These are phyloP conservation scores for Halcyon senegalensis DNA, from an alignment of 2,113 vertebrate species.

Conservation along the genomic window DNA sequence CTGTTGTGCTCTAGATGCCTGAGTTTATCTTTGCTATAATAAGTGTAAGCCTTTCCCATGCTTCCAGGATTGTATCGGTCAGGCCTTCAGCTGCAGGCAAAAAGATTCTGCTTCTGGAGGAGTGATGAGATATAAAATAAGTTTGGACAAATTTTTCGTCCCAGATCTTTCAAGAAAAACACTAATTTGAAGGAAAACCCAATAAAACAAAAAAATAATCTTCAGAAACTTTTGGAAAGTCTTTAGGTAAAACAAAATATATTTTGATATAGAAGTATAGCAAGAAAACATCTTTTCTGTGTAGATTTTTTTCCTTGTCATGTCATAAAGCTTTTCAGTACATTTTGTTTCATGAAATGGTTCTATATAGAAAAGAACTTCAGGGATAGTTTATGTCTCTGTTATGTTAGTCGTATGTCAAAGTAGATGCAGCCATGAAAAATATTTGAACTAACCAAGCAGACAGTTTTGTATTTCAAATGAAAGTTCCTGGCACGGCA, in stretches of 20 bases:
- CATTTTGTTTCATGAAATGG: background rate
- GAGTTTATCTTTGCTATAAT: too few relatives aligned
- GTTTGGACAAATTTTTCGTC: background rate
- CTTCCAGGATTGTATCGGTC: background rate
- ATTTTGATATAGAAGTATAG: background rate
- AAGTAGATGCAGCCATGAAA: background rate
- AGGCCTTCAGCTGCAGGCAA: background rate
- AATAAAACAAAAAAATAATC: background rate
- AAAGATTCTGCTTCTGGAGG: background rate
- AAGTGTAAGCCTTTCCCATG: background rate
- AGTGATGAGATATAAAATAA: background rate
- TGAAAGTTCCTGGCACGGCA: background rate
- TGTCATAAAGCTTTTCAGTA: background rate
- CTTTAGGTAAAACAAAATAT: background rate
- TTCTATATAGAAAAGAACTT: background rate
- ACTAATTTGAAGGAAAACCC: rapidly evolving
- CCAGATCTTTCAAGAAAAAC: background rate
- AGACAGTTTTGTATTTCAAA: background rate
- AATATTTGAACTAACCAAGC: background rate
- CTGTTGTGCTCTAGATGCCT: background rate
- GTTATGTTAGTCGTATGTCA: background rate
- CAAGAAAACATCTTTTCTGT: background rate
- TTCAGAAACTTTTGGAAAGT: background rate
- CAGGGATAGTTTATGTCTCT: rapidly evolving
- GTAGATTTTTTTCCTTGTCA: background rate